Conservation (phyloP, 2,888 invertebrate genomes). For the Pseudolycoriella hygida region DNA sequence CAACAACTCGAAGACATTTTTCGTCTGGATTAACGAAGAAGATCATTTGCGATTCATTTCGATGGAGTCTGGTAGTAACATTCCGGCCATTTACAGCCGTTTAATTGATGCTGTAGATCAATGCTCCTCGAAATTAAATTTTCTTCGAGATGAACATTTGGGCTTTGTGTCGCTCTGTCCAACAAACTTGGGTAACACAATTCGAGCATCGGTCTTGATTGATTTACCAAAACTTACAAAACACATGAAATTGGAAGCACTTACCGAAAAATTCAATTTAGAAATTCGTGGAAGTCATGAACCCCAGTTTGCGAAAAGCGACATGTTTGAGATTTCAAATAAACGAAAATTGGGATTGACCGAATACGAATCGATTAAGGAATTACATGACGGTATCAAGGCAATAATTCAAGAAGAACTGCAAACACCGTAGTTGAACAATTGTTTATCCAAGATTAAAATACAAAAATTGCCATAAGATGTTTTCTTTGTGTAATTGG, state of each 20-base stretch:
- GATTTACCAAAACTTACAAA: conserved; percentile 36
- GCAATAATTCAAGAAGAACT: conserved; percentile 43
- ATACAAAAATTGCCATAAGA: too few species aligned
- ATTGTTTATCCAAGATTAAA: too few species aligned
- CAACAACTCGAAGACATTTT: conserved; percentile 46
- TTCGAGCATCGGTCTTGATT: conserved; percentile 51
- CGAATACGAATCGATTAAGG: conserved; percentile 39
- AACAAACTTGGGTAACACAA: conserved; percentile 50
- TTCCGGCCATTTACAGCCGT: conserved; percentile 36
- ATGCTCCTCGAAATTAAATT: conserved; percentile 33
- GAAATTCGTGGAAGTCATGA: conserved; percentile 29
- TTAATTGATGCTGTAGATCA: conserved; percentile 33
- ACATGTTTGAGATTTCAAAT: conserved; percentile 47
- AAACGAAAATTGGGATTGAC: conserved; percentile 42
- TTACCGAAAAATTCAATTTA: conserved; percentile 38
- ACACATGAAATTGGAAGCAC: conserved; percentile 29
- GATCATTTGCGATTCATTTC: conserved; percentile 55
- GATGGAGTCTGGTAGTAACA: conserved; percentile 43
- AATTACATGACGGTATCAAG: conserved; percentile 40
- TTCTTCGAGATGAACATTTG: conserved; percentile 39
- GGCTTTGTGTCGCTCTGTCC: conserved; percentile 55
- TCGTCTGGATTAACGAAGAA: conserved; percentile 51
- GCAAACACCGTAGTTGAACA: too few species aligned
- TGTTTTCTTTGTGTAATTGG: too few species aligned
- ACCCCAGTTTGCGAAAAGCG: conserved; percentile 38